Conservation (phyloP, 2,888 invertebrate species). For the Heliconius hortense region DNA sequence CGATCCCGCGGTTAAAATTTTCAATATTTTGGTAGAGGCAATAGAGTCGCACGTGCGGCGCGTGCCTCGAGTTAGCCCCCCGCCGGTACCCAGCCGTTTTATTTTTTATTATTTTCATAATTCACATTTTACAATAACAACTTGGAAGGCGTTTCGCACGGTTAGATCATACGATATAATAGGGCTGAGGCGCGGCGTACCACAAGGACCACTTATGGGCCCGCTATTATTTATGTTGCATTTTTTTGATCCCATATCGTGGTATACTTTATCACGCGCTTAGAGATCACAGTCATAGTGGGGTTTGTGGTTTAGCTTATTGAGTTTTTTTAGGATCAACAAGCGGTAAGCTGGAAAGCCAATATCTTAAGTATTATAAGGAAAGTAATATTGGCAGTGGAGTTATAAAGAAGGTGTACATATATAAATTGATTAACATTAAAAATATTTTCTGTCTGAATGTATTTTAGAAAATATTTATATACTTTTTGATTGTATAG, state of each 20-base stretch:
- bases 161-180: conserved; percentile 71
- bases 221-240: conserved; percentile 77
- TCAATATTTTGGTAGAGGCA: conserved; percentile 75
- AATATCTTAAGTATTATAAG: conserved; percentile 17
- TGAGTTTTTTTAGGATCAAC: conserved; percentile 78
- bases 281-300: conserved; percentile 65
- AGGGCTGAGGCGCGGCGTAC: conserved; percentile 62
- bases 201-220: conserved; percentile 76
- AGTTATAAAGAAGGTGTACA: not conserved
- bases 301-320: conserved; percentile 73
- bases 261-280: conserved; percentile 81
- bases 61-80: conserved; percentile 76
- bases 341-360: conserved; percentile 68
- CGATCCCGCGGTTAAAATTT: conserved; percentile 73
- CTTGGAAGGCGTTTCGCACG: conserved; percentile 81
- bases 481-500: no score
- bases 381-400: not conserved
- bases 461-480: not conserved
- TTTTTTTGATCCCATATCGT: conserved; percentile 66
- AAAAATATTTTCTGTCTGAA: not conserved
- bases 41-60: conserved; percentile 67
- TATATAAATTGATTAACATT: not conserved
- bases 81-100: conserved; percentile 61
- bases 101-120: conserved; percentile 82
- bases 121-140: conserved; percentile 81